phyloP scores from a whole-genome alignment of 2,797 vertebrate species.

The Carduelis carduelis region DNA sequence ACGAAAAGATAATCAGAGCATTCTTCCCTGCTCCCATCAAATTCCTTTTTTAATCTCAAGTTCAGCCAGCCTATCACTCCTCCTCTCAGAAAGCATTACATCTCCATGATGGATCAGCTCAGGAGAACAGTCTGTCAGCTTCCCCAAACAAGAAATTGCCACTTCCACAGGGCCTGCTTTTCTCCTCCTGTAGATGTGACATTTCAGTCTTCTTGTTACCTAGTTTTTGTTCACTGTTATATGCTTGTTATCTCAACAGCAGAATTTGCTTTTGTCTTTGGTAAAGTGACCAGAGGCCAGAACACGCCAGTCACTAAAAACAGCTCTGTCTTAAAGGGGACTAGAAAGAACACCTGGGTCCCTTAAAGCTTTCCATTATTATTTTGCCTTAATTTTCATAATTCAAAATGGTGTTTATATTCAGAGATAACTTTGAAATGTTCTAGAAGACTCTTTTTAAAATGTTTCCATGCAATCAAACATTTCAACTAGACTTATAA shows the following conservation, averaged over 20 bases:
- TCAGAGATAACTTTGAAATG: background rate
- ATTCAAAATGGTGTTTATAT: background rate
- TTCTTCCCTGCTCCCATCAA: slow-evolving; percentile 20
- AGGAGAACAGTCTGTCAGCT: background rate
- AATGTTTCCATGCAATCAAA: background rate
- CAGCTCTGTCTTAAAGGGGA: background rate
- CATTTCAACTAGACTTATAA: background rate
- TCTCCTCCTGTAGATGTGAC: background rate
- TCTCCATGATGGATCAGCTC: background rate
- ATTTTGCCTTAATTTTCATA: background rate
- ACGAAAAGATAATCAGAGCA: slow-evolving; percentile 41
- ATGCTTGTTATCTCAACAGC: background rate
- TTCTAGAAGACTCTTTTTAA: background rate
- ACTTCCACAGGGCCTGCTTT: background rate
- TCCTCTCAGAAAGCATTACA: background rate
- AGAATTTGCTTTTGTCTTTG: background rate
- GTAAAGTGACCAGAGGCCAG: background rate
- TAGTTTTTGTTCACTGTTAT: background rate
- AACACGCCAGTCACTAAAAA: background rate
- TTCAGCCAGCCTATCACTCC: slow-evolving; percentile 39
- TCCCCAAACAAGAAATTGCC: background rate
- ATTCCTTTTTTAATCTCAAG: slow-evolving; percentile 55
- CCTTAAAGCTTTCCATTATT: background rate
- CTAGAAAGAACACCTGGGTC: background rate
- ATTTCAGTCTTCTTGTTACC: background rate